phyloP scores from a whole-genome alignment of 2,113 vertebrate genomes.

The Aplodontia rufa region DNA sequence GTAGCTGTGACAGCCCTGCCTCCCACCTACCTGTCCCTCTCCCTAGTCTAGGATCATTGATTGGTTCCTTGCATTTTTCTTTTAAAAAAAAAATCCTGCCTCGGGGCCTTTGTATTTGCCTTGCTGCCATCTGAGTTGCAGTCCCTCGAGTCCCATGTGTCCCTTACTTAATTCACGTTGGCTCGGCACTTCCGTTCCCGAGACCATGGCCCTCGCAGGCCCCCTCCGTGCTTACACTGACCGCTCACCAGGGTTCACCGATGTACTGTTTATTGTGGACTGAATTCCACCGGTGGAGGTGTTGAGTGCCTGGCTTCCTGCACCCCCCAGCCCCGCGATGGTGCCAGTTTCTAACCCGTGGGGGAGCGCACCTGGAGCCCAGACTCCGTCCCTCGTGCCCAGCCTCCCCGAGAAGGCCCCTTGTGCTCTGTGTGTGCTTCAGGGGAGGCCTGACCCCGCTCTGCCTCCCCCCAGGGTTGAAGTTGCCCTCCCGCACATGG shows the following conservation, averaged over 20 bases:
- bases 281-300: no score
- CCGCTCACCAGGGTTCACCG: accelerated
- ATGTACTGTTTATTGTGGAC: background rate
- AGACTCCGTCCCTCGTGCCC: background rate
- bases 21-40: background rate
- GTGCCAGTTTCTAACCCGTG: background rate
- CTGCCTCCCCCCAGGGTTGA: conserved; percentile 87
- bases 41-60: background rate
- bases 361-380: background rate
- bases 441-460: background rate
- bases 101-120: background rate
- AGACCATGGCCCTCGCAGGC: no score
- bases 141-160: background rate
- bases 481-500: conserved; percentile 91
- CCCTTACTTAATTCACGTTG: no score
- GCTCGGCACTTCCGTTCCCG: background rate
- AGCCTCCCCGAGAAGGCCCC: background rate
- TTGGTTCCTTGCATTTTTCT: background rate
- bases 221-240: no score
- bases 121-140: background rate
- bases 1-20: background rate
- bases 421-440: background rate
- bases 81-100: background rate
- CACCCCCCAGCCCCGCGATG: background rate
- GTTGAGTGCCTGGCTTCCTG: background rate